These are phyloP conservation scores for Chloropsis cyanopogon DNA, from an alignment of 2,113 vertebrate genomes.

Conservation along the genomic window DNA sequence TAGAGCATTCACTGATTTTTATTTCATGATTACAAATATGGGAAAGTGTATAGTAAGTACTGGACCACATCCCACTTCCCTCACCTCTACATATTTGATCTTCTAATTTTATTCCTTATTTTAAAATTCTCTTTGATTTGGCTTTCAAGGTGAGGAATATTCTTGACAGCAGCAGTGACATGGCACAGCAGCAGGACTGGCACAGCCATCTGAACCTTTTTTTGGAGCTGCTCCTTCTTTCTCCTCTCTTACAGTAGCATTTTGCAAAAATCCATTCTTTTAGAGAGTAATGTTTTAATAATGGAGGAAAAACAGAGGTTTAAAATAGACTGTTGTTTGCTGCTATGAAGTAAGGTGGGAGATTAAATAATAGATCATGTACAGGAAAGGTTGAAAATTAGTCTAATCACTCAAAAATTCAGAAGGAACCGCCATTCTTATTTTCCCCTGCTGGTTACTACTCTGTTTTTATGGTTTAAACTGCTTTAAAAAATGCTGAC, in stretches of 20 bases:
- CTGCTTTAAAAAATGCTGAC: slow-evolving; percentile 12
- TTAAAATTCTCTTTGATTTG: slow-evolving; percentile 37
- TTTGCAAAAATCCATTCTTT: neutral
- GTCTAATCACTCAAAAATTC: neutral
- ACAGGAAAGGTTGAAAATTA: neutral
- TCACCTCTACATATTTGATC: neutral
- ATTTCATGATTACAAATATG: neutral
- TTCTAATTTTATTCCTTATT: neutral
- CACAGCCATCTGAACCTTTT: neutral
- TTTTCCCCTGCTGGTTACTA: neutral
- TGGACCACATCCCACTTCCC: neutral
- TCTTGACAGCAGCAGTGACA: neutral
- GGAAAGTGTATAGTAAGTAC: neutral
- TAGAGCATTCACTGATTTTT: neutral
- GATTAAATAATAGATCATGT: slow-evolving; percentile 30
- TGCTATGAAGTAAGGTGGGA: neutral
- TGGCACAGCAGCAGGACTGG: neutral
- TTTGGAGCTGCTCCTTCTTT: neutral
- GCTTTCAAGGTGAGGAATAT: neutral
- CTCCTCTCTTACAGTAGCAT: neutral
- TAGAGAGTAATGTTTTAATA: neutral
- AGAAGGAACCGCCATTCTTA: neutral
- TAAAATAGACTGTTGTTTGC: neutral
- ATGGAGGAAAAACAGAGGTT: neutral
- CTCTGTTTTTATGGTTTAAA: slow-evolving; percentile 2